A percentile compares a stretch with the other conserved stretches of the same genome.
Evolutionary conservation across 37 sponge, comb jelly and placozoan species (phyloP).

Genomic region (Aplysina aerophoba): DNA sequence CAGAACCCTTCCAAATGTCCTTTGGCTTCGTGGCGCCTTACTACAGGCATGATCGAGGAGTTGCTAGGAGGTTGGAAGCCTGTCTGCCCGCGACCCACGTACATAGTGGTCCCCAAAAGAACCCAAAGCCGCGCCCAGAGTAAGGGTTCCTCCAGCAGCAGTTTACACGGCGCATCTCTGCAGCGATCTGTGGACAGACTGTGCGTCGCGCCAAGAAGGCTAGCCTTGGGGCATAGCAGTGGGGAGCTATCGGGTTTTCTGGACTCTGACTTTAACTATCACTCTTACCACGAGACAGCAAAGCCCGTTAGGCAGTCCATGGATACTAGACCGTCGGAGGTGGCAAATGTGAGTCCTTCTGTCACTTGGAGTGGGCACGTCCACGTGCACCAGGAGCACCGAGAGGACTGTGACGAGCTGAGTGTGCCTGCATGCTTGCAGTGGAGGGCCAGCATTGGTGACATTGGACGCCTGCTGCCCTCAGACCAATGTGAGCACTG

Average conservation of each 20-base stretch:
- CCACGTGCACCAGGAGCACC: too few species aligned
- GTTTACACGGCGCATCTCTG: background rate
- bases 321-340: too few species aligned
- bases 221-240: background rate
- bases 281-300: background rate
- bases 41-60: slow-evolving; percentile 10
- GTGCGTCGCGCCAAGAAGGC: background rate
- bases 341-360: too few species aligned
- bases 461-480: too few species aligned
- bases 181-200: slow-evolving; percentile 19
- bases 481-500: too few species aligned
- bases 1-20: too few species aligned
- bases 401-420: too few species aligned
- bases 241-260: background rate
- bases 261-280: slow-evolving; percentile 14
- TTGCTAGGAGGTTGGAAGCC: background rate
- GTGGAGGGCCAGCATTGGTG: too few species aligned
- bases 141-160: background rate
- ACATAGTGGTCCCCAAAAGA: background rate
- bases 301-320: too few species aligned
- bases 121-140: background rate
- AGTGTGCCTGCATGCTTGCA: too few species aligned
- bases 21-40: background rate
- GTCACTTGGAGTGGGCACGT: too few species aligned
- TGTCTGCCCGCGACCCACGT: background rate